A percentile compares a stretch with the other conserved stretches of the same genome.
Evolutionary conservation across 2,113 vertebrate genomes (phyloP).

Genomic region (Hylia prasina): DNA sequence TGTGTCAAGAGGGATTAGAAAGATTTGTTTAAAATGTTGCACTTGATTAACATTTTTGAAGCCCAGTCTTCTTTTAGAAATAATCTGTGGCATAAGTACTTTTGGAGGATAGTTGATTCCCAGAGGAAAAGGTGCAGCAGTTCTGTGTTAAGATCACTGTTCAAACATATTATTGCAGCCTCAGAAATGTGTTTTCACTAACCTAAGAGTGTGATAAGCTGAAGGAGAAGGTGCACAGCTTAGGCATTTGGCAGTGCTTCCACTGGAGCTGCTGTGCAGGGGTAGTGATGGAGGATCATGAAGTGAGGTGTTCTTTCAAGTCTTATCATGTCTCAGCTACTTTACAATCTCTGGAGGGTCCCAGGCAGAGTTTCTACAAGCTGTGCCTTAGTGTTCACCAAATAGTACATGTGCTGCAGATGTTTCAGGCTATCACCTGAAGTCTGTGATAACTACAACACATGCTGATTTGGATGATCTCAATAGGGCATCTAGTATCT

Average conservation of each 20-base stretch:
- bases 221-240: constrained; percentile 23
- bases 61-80: constrained; percentile 13
- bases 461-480: constrained; percentile 24
- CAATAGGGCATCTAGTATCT: constrained; percentile 6
- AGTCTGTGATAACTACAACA: constrained; percentile 29
- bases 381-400: constrained; percentile 27
- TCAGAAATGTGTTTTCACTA: constrained; percentile 70
- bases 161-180: constrained; percentile 53
- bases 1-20: background rate
- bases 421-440: constrained; percentile 39
- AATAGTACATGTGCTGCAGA: constrained; percentile 37
- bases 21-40: constrained; percentile 14
- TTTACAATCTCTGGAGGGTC: constrained; percentile 34
- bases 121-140: constrained; percentile 32
- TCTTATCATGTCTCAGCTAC: constrained; percentile 18
- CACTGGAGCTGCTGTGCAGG: constrained; percentile 8
- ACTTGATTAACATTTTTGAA: constrained; percentile 19
- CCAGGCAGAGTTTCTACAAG: background rate
- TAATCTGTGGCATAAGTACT: background rate
- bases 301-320: constrained; percentile 37
- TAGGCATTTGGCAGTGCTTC: constrained; percentile 44
- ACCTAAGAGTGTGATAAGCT: constrained; percentile 45
- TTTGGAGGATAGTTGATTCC: constrained; percentile 16
- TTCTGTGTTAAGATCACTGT: constrained; percentile 55
- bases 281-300: constrained; percentile 9